Base-by-base conservation (phyloP, 2,888 invertebrate species). In the Stenchaetothrips biformis region DNA sequence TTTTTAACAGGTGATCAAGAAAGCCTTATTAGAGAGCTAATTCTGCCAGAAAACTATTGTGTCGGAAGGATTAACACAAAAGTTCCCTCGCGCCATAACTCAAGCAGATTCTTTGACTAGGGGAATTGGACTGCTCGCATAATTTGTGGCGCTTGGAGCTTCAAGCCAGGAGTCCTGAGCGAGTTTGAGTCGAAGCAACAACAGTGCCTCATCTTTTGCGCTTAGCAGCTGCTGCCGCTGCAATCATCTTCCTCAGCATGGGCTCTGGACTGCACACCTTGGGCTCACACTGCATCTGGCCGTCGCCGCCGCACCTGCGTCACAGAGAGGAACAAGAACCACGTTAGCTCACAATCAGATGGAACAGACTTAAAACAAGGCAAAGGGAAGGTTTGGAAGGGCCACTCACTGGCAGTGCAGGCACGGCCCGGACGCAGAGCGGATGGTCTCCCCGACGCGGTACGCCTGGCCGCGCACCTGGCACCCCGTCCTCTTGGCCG, bases 231-330 rank as follows among this genome's bases (percentile, higher is more conserved):
- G 93, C 93, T 80, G 94, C 94, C 80, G 93, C 93, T 80, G 94
- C 94, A 86, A 96, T 94, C 93, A 96, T 95, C 89, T 95, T 95
- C 86, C 94, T 90, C 85, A 96, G 89, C 92, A 95, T 94, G 81
- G 96, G 95, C 87, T 95, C 95, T 78, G 96, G 95, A 84, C 94
- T 93, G 88, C 96, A 96, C 83, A 92, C 92, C 87, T 93, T 93
- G 81, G 97, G 97, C 88, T 96, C 95, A 88, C 97, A 97, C 88
- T 95, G 93, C 96, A 97, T 96, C 88, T 95, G 94, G 85, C 96
- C 96, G 87, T 95, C 93, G 83, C 94, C 93, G 85, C 96, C 96
- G 88, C 97, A 97, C 88, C 96, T 95, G 88, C 53, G 89, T n/a
- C n/a, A n/a, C 89, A 84, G 80, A 81, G 83, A 82, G 21, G 80